Evolutionary conservation across 2,797 vertebrate species (phyloP).

Genomic region (Melanotaenia nigrans): DNA sequence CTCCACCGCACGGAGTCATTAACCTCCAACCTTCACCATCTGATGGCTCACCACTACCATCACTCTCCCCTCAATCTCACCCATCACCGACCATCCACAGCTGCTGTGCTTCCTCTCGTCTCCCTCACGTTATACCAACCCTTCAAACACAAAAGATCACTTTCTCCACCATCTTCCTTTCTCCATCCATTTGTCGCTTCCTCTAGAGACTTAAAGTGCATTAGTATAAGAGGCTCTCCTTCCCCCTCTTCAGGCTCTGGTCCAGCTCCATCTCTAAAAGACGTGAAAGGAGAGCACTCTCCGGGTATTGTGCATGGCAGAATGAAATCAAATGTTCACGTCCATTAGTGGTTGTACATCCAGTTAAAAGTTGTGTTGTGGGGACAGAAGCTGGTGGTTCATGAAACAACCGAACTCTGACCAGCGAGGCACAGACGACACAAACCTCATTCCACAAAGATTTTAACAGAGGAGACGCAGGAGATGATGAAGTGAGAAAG

Average conservation of each 20-base stretch:
- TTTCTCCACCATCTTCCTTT: background rate
- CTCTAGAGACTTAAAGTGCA: conserved; percentile 60
- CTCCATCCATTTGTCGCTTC: background rate
- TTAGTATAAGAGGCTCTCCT: conserved; percentile 63
- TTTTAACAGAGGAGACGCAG: background rate
- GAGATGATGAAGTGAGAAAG: background rate
- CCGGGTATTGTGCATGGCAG: conserved; percentile 2
- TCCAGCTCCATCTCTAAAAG: conserved; percentile 9
- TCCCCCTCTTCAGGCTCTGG: conserved; percentile 34
- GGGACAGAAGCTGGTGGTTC: background rate
- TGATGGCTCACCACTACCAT: conserved; percentile 19
- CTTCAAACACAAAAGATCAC: background rate
- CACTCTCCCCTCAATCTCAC: conserved; percentile 1
- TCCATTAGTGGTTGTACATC: conserved; percentile 40
- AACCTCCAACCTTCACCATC: conserved; percentile 63
- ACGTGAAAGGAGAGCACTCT: conserved; percentile 14
- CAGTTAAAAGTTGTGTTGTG: conserved; percentile 12
- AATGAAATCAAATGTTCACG: conserved; percentile 5
- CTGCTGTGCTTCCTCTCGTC: background rate
- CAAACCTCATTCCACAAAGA: background rate
- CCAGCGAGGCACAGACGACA: background rate
- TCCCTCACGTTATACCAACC: background rate
- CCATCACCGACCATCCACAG: background rate
- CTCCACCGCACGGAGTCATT: conserved; percentile 55
- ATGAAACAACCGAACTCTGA: background rate